A percentile compares a stretch with the other conserved stretches of the same genome.
Conservation (phyloP, 2,113 vertebrate genomes). For the Bolborhynchus lineola region DNA sequence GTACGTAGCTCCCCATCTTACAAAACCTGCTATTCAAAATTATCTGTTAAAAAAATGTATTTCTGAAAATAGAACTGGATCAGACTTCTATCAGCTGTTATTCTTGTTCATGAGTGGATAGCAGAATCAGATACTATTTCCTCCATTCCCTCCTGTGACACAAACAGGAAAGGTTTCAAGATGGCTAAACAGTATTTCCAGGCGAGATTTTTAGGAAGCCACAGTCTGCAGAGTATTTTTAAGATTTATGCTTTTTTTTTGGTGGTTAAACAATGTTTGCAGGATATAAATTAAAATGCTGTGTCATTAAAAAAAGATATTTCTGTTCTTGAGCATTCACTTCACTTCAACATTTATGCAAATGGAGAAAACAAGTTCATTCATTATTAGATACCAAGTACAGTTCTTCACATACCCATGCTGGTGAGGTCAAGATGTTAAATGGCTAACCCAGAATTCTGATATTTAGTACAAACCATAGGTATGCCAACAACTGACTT, state of each 20-base stretch:
- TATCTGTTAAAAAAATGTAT: not conserved
- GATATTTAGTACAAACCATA: not conserved
- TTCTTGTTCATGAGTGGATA: not conserved
- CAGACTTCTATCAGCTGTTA: not conserved
- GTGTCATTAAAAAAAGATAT: not conserved
- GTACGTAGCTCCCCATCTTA: fast-evolving
- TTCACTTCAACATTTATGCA: not conserved
- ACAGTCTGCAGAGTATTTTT: not conserved
- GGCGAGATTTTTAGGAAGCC: not conserved
- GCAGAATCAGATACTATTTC: not conserved
- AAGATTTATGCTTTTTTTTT: not conserved
- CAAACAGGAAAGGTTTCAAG: not conserved
- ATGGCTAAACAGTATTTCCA: not conserved
- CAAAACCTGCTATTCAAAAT: not conserved
- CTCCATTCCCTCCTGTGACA: not conserved
- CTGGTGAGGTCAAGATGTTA: not conserved
- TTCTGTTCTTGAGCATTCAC: not conserved
- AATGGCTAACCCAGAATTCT: not conserved
- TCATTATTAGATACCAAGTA: not conserved
- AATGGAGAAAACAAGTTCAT: not conserved
- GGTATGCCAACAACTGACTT: not conserved
- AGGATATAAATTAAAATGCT: not conserved
- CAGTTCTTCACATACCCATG: not conserved
- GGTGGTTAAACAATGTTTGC: not conserved
- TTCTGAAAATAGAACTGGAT: not conserved